Evolutionary conservation across 2,888 invertebrate genomes (phyloP), one percentile per base, ranked within the genome.

Genomic region (Eupithecia dodoneata): DNA sequence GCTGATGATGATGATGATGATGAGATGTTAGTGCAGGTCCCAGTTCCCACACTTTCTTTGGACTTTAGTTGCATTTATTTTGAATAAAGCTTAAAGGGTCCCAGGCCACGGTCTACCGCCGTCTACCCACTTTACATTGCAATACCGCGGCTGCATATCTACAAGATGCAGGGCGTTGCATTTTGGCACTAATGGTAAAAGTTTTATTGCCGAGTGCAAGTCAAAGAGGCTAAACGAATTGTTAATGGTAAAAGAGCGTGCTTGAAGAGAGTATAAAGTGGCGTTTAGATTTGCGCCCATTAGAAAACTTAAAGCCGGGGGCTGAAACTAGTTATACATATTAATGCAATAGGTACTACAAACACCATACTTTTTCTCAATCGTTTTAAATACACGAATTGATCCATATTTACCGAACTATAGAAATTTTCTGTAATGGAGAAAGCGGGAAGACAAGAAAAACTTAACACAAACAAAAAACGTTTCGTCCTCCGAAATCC

Each of bases 161-260:
- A 4, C 66, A 42, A 72, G 69, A 78, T 72, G 78, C 78, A 78
- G 74, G 73, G 67, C 55, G 66, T 71, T 63, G 73, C 75, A 69
- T 47, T 78, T 78, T 65, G 52, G 30, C 70, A 45, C 72, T 49
- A 70, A 70, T 70, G 70, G 18, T 6, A 1, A 18, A 70, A 70
- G 45, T 70, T 66, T 13, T 69, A 69, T 30, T 30, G 47, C 69
- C 9, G 30, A 45, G 18, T 52, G 72, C 65, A 47, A 65, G 49
- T 63, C 65, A 73, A 72, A 30, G 47, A 30, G 41, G 72, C n/a
- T 30, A 41, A 45, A 63, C 66, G 66, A 63, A 18, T 45, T 63
- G 47, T 73, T 49, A 13, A 47, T 69, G 67, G 13, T 42, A 7
- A 15, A 13, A 67, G 45, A 69, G 18, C 18, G 18, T 3, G 55